Conservation (phyloP, 2,797 vertebrate species). For the Iguana delicatissima region DNA sequence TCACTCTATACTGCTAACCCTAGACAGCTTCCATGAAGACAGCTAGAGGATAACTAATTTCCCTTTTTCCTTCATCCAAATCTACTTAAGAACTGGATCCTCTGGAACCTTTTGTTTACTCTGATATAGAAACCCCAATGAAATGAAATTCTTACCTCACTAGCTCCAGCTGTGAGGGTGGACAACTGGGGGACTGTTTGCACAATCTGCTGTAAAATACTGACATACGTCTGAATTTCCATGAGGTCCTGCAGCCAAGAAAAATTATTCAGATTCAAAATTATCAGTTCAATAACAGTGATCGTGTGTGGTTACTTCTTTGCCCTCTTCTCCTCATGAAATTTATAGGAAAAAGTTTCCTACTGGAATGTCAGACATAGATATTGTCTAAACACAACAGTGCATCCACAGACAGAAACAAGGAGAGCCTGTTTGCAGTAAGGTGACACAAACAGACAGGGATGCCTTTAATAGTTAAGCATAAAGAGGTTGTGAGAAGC, state of each 20-base stretch:
- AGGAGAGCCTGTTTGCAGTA: not conserved
- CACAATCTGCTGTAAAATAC: conserved; percentile 93
- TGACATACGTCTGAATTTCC: conserved; percentile 95
- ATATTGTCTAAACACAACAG: not conserved
- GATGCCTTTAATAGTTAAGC: not conserved
- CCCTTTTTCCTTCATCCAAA: not conserved
- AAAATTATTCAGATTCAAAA: conserved; percentile 43
- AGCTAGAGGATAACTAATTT: not conserved
- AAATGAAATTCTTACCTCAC: conserved; percentile 83
- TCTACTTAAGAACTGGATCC: not conserved
- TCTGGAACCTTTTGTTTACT: not conserved
- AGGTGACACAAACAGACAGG: no score
- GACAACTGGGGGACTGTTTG: conserved; percentile 86
- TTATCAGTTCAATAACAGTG: not conserved
- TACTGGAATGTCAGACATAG: not conserved
- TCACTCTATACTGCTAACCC: not conserved
- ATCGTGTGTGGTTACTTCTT: not conserved
- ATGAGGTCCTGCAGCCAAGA: conserved; percentile 87
- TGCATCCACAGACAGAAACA: not conserved
- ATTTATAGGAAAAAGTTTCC: not conserved
- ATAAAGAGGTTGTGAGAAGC: not conserved
- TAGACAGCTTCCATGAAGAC: not conserved
- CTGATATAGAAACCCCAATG: not conserved
- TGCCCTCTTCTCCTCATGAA: not conserved
- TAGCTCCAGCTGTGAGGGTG: conserved; percentile 81